Evolutionary conservation across 1,140 invertebrate species (phyloP).

Genomic region (Penaeus indicus): DNA sequence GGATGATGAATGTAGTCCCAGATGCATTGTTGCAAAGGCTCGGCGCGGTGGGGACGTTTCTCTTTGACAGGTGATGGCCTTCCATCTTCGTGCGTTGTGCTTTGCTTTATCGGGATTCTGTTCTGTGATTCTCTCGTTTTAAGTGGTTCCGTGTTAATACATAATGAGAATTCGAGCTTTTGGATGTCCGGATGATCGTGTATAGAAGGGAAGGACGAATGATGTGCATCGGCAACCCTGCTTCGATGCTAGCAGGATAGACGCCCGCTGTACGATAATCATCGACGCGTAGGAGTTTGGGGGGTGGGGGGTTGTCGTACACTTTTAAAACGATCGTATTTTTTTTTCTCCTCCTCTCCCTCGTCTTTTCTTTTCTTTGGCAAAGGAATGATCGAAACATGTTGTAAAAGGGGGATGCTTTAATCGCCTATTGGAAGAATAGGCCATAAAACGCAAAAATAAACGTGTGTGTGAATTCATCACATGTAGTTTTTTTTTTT

Average conservation of each 20-base stretch:
- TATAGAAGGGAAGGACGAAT: background rate
- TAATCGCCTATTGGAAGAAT: background rate
- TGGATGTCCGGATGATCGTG: no score
- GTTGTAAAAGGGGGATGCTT: background rate
- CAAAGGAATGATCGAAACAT: background rate
- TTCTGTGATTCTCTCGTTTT: no score
- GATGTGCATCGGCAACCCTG: conserved; percentile 41
- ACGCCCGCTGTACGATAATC: conserved; percentile 54
- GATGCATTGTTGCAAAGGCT: conserved; percentile 51
- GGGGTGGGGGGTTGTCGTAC: conserved; percentile 42
- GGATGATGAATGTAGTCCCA: conserved; percentile 57
- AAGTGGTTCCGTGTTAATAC: no score
- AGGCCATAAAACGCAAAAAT: background rate
- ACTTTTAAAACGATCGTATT: conserved; percentile 41
- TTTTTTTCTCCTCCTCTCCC: background rate
- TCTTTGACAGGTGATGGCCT: no score
- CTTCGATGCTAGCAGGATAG: conserved; percentile 51
- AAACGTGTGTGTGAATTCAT: background rate
- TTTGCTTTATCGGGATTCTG: no score
- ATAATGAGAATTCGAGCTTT: no score
- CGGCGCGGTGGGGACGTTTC: background rate
- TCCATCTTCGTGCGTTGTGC: no score
- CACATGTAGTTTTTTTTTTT: conserved; percentile 10
- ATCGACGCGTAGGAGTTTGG: conserved; percentile 51
- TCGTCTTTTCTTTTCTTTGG: no score